Evolutionary conservation across 2,888 invertebrate genomes (phyloP).

Genomic region (Bhutanitis thaidina): DNA sequence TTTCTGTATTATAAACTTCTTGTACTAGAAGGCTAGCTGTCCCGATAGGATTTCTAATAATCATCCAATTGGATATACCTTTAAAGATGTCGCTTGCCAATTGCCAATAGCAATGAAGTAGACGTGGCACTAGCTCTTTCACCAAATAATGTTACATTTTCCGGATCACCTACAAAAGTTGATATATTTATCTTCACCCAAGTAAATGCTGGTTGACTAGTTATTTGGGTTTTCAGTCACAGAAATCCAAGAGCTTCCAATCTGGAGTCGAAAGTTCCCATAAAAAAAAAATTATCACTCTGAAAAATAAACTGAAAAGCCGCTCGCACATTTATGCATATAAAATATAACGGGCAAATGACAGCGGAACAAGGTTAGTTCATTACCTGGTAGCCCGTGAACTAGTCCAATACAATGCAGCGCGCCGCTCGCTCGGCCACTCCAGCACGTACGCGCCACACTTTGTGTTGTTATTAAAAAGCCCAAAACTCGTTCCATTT

Average conservation of each 20-base stretch:
- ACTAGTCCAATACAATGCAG: slow-evolving; percentile 2
- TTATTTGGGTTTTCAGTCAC: slow-evolving; percentile 59
- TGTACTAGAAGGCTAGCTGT: slow-evolving; percentile 56
- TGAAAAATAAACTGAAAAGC: slow-evolving; percentile 32
- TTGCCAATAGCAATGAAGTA: slow-evolving; percentile 48
- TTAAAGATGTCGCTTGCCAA: slow-evolving; percentile 49
- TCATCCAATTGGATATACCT: slow-evolving; percentile 58
- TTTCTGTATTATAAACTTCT: slow-evolving; percentile 48
- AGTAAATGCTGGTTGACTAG: slow-evolving; percentile 65
- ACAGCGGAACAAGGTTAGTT: slow-evolving; percentile 14
- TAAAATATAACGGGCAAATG: background rate
- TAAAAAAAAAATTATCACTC: no score
- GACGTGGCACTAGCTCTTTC: slow-evolving; percentile 67
- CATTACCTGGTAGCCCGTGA: slow-evolving; percentile 3
- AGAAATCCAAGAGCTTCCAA: slow-evolving; percentile 63
- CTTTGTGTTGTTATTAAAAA: slow-evolving; percentile 44
- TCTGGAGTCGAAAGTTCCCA: slow-evolving; percentile 68
- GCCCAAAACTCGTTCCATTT: slow-evolving; percentile 51
- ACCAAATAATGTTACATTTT: slow-evolving; percentile 64
- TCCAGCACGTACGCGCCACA: slow-evolving; percentile 33
- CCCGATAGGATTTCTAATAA: slow-evolving; percentile 56
- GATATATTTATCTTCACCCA: slow-evolving; percentile 69
- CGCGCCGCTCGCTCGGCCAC: slow-evolving; percentile 22
- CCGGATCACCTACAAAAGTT: slow-evolving; percentile 66
- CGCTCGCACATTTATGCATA: background rate